phyloP scores from a whole-genome alignment of 35 echinoderm and acorn worm species.

The Strongylocentrotus purpuratus region DNA sequence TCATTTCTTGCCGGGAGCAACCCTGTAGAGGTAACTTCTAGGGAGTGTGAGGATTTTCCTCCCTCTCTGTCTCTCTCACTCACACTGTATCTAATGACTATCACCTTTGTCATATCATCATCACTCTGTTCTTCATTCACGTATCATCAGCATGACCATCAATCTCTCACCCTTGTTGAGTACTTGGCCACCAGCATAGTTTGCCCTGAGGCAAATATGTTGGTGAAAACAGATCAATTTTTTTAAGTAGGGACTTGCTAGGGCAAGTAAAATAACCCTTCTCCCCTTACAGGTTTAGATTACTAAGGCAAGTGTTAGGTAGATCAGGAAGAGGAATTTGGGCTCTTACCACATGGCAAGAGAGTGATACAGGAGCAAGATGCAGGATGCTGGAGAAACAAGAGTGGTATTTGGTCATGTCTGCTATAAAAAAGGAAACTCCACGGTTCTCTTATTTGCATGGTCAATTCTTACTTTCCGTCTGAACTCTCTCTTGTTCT shows the following conservation, averaged over 20 bases:
- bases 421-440: neutral
- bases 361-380: neutral
- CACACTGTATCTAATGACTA: neutral
- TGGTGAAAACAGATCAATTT: neutral
- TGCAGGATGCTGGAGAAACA: neutral
- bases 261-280: neutral
- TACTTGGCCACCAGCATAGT: constrained; percentile 52
- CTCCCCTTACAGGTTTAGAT: constrained; percentile 2
- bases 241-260: neutral
- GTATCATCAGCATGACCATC: neutral
- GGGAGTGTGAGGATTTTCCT: neutral
- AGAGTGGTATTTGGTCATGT: constrained; percentile 17
- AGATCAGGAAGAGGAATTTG: neutral
- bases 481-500: constrained; percentile 8
- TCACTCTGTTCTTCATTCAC: neutral
- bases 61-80: neutral
- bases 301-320: neutral
- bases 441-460: neutral
- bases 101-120: constrained; percentile 16
- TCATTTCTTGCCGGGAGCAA: constrained; percentile 61
- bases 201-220: constrained; percentile 45
- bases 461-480: neutral
- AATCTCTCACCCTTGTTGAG: constrained; percentile 27
- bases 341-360: neutral
- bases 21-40: constrained; percentile 57